Percentiles rank a stretch among this genome's conserved stretches.
These are phyloP conservation scores for Corvus moneduloides DNA, from an alignment of 2,113 vertebrate species.

Conservation along the genomic window DNA sequence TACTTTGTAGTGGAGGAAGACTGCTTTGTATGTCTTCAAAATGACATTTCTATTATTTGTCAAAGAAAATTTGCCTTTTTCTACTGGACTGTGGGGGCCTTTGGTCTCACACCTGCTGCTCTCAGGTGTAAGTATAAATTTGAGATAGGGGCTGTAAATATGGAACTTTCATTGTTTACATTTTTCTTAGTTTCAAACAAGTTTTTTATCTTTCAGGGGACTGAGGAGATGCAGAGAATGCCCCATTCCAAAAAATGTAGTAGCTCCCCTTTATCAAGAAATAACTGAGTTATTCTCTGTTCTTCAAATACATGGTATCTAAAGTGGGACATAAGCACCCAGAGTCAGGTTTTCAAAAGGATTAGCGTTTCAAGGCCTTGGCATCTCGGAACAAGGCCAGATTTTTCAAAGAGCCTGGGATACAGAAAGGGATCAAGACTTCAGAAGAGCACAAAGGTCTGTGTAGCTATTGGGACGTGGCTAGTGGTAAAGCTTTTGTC, in stretches of 20 bases:
- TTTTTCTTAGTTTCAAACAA: neutral
- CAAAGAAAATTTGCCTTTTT: neutral
- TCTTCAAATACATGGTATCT: neutral
- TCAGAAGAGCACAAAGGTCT: neutral
- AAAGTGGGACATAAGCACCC: neutral
- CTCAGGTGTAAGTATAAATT: neutral
- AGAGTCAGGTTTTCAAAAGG: neutral
- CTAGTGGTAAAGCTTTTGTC: neutral
- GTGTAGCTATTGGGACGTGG: neutral
- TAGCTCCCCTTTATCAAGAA: neutral
- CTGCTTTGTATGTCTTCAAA: neutral
- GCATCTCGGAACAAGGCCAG: neutral
- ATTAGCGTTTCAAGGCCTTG: neutral
- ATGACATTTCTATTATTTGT: neutral
- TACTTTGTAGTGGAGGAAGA: neutral
- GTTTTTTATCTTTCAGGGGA: neutral
- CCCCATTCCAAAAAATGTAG: neutral
- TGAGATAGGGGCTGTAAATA: neutral
- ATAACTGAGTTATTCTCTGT: neutral
- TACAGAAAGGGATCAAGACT: neutral
- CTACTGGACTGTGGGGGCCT: accelerated
- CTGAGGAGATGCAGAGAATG: neutral
- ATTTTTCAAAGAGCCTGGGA: neutral
- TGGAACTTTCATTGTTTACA: neutral
- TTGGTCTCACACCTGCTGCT: neutral